Percentiles rank a stretch among this genome's conserved stretches.
These are phyloP conservation scores for Tetragnatha versicolor DNA, from an alignment of 1,140 invertebrate species.

Conservation along the genomic window DNA sequence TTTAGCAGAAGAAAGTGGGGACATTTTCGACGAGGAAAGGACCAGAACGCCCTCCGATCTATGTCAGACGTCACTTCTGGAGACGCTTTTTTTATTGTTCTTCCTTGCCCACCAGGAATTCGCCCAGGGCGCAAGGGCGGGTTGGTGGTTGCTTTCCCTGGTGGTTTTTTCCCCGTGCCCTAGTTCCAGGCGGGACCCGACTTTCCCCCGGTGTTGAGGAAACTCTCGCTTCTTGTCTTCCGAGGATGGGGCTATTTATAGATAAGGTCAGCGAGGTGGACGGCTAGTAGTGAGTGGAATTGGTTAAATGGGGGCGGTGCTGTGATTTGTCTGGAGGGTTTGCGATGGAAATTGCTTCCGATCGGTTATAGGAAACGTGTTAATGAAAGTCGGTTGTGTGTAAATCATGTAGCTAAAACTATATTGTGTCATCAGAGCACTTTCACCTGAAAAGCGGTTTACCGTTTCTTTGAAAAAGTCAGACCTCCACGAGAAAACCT, in stretches of 20 bases:
- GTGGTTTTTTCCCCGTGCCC: slow-evolving; percentile 2
- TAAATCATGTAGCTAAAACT: too few relatives aligned
- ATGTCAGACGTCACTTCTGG: slow-evolving; percentile 13
- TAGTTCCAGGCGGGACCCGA: background rate
- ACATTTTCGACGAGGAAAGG: slow-evolving; percentile 15
- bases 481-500: too few relatives aligned
- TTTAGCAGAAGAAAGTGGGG: background rate
- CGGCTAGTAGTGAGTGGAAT: background rate
- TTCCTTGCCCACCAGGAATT: background rate
- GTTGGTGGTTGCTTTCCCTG: background rate
- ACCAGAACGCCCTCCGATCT: slow-evolving; percentile 10
- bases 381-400: background rate
- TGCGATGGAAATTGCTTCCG: too few relatives aligned
- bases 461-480: too few relatives aligned
- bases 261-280: background rate
- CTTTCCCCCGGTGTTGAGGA: background rate
- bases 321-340: background rate
- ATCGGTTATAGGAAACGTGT: too few relatives aligned
- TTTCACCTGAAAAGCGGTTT: too few relatives aligned
- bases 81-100: too few relatives aligned
- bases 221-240: too few relatives aligned
- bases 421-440: too few relatives aligned
- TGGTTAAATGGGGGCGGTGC: background rate
- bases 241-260: background rate
- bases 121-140: slow-evolving; percentile 4